A percentile compares a stretch with the other conserved stretches of the same genome.
phyloP scores from a whole-genome alignment of 2,888 invertebrate genomes.

The Ligdia adustata region DNA sequence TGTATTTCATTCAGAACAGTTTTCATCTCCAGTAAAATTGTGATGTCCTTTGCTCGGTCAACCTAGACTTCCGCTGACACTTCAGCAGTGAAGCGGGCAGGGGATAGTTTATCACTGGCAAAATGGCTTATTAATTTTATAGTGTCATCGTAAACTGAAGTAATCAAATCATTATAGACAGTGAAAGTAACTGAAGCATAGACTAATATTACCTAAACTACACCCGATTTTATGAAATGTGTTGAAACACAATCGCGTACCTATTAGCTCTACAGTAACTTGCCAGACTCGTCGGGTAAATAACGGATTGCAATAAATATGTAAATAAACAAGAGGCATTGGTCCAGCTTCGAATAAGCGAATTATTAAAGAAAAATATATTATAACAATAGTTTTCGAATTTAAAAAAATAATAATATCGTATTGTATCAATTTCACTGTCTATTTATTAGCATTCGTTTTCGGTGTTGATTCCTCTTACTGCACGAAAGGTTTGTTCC shows the following conservation, averaged over 20 bases:
- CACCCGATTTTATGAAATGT: constrained; percentile 5
- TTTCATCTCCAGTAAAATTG: too few relatives aligned
- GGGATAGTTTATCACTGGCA: too few relatives aligned
- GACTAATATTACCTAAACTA: constrained; percentile 35
- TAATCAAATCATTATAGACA: constrained; percentile 69
- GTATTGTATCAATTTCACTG: constrained; percentile 83
- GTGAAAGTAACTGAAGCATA: constrained; percentile 66
- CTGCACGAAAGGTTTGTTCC: constrained; percentile 68
- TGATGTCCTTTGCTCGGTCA: too few relatives aligned
- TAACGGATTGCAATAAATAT: constrained; percentile 78
- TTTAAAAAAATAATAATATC: constrained; percentile 71
- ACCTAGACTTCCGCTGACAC: too few relatives aligned
- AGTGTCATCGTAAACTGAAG: constrained; percentile 20
- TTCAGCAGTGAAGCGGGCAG: too few relatives aligned
- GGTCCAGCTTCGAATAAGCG: constrained; percentile 71
- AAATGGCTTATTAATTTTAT: too few relatives aligned
- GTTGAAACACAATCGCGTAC: constrained; percentile 16
- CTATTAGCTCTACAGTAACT: constrained; percentile 37
- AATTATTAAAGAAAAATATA: constrained; percentile 54
- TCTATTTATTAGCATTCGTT: constrained; percentile 81
- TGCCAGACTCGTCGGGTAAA: constrained; percentile 57
- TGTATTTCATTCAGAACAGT: too few relatives aligned
- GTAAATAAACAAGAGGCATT: constrained; percentile 72
- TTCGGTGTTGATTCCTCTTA: constrained; percentile 83
- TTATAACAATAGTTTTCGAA: constrained; percentile 75